phyloP scores from a whole-genome alignment of 2,888 invertebrate species.

The Chloromyia formosa region DNA sequence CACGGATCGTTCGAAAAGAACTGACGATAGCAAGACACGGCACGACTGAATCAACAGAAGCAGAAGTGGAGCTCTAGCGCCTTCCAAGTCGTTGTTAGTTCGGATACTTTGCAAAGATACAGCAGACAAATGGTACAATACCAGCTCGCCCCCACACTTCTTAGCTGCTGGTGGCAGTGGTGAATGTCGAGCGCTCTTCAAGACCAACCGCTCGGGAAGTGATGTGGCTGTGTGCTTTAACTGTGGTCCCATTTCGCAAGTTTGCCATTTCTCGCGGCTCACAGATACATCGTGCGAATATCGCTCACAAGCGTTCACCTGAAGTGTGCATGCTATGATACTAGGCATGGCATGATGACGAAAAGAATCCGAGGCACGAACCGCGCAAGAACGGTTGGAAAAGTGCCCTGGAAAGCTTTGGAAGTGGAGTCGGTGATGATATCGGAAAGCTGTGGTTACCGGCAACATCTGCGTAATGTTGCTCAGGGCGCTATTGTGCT shows the following conservation, averaged over 20 bases:
- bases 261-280: slow-evolving; percentile 1
- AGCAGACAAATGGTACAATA: neutral
- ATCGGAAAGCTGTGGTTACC: neutral
- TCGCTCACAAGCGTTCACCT: too few species aligned
- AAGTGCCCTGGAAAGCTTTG: neutral
- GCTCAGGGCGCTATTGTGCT: too few species aligned
- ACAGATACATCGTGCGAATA: neutral
- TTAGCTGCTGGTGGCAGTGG: slow-evolving; percentile 9
- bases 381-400: neutral
- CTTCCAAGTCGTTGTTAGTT: neutral
- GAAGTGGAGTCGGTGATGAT: neutral
- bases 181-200: neutral
- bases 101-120: too few species aligned
- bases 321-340: too few species aligned
- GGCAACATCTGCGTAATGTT: neutral
- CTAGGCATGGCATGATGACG: too few species aligned
- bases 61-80: slow-evolving; percentile 12
- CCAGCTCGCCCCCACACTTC: slow-evolving; percentile 38
- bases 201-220: neutral
- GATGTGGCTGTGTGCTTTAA: neutral
- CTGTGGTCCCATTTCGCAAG: neutral
- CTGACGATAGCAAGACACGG: slow-evolving; percentile 26
- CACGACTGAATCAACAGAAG: slow-evolving; percentile 3
- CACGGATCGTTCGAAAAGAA: slow-evolving; percentile 33
- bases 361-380: neutral